Percentiles rank a stretch among this genome's conserved stretches.
Evolutionary conservation across 2,113 vertebrate genomes (phyloP).

Genomic region (Melospiza melodia): DNA sequence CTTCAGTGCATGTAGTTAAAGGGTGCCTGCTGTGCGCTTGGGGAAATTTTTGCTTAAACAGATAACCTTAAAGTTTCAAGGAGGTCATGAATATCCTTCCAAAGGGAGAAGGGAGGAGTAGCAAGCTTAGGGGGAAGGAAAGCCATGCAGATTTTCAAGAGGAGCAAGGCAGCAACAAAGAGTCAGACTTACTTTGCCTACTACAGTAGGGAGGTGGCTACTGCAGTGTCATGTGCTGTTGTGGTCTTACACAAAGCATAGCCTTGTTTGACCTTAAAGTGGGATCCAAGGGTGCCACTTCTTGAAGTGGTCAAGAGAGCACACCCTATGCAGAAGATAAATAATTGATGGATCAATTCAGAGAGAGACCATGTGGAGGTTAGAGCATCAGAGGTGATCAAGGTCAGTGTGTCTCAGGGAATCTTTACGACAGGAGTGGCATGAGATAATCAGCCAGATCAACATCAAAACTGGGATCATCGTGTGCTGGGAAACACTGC

Average conservation of each 20-base stretch:
- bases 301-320: background rate
- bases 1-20: background rate
- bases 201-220: background rate
- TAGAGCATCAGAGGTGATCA: background rate
- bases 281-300: background rate
- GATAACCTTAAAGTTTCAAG: background rate
- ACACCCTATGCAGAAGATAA: background rate
- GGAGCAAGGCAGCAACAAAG: background rate
- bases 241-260: background rate
- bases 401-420: background rate
- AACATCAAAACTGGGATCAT: background rate
- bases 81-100: background rate
- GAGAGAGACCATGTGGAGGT: background rate
- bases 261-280: background rate
- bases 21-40: background rate
- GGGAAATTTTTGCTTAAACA: background rate
- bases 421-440: background rate
- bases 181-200: background rate
- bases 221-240: accelerated
- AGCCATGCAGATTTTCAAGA: background rate
- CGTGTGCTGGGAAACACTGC: background rate
- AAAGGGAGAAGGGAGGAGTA: background rate
- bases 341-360: background rate
- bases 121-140: background rate
- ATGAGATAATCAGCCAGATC: background rate